Base-by-base conservation (phyloP, 2,888 invertebrate species). In the Folsomia manolachei region DNA sequence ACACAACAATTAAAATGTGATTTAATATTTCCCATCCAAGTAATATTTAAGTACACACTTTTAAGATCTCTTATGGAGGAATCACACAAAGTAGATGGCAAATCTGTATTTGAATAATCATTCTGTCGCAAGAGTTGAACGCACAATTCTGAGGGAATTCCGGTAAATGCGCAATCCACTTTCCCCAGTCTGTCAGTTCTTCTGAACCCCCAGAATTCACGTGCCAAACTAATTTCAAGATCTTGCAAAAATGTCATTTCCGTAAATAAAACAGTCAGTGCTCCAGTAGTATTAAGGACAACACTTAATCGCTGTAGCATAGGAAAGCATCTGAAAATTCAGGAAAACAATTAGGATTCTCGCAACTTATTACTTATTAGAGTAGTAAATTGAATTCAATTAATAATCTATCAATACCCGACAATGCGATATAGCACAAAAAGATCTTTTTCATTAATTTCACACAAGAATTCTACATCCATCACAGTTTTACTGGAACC, bases 271-370 rank as follows among this genome's bases (percentile, higher is more conserved):
- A 52, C 64, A 7, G 63, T 19, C n/a, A 72, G 64, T 24, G 65
- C 72, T 19, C 56, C 18, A 23, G 68, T 26, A 7, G 65, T 53
- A 25, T 72, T 60, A 11, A 72, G 53, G 14, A 65, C 65, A 7
- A 69, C 60, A 23, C 64, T 69, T n/a, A 72, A 21, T 27, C 65
- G 68, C 27, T 61, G 69, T 27, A 72, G 23, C 56, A 64, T 69
- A 25, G 72, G 72, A 56, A 72, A 72, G 26, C 69, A 64, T 25
- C 69, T 72, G 25, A 63, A 27, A 11, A 71, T 65, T n/a, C n/a
- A n/a, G n/a, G n/a, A n/a, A n/a, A n/a, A n/a, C n/a, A n/a, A n/a
- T n/a, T n/a, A n/a, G n/a, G n/a, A n/a, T n/a, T n/a, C n/a, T n/a
- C n/a, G n/a, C n/a, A n/a, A n/a, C n/a, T n/a, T n/a, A n/a, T n/a